Conservation (phyloP, 2,113 vertebrate species). For the Tragulus kanchil region DNA sequence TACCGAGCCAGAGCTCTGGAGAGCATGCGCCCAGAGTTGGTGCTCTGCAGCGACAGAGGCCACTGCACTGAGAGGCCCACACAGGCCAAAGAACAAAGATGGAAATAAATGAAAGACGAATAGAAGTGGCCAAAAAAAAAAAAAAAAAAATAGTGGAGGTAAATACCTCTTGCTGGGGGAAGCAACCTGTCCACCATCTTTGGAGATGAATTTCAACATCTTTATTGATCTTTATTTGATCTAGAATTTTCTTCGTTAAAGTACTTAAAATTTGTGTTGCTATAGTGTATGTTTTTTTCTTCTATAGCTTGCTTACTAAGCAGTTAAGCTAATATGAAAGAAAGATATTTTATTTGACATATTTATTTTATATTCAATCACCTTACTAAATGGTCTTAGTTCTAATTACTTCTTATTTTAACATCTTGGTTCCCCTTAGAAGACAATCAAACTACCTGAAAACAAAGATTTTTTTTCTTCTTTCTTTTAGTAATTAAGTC, state of each 20-base stretch:
- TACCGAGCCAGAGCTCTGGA: too few species aligned
- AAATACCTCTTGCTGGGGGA: background rate
- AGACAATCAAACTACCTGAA: background rate
- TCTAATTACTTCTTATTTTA: constrained; percentile 53
- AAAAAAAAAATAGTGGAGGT: too few species aligned
- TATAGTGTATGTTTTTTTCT: background rate
- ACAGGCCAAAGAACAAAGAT: too few species aligned
- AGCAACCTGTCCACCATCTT: background rate
- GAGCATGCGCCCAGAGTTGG: too few species aligned
- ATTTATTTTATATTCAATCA: background rate
- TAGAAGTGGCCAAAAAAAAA: too few species aligned
- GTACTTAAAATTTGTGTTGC: constrained; percentile 6
- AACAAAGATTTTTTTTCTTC: background rate
- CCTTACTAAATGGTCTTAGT: background rate
- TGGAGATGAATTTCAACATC: background rate
- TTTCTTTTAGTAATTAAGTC: constrained; percentile 34
- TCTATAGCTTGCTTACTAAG: constrained; percentile 38
- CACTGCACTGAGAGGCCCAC: too few species aligned
- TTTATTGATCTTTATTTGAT: background rate
- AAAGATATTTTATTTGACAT: background rate
- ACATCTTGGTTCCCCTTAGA: background rate
- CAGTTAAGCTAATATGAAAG: background rate
- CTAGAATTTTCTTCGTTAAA: constrained; percentile 21
- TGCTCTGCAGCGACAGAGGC: too few species aligned
- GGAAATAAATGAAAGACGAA: too few species aligned